Percentiles rank a stretch among this genome's conserved stretches.
phyloP scores from a whole-genome alignment of 2,888 invertebrate genomes.

The Philhelius pedissequus region DNA sequence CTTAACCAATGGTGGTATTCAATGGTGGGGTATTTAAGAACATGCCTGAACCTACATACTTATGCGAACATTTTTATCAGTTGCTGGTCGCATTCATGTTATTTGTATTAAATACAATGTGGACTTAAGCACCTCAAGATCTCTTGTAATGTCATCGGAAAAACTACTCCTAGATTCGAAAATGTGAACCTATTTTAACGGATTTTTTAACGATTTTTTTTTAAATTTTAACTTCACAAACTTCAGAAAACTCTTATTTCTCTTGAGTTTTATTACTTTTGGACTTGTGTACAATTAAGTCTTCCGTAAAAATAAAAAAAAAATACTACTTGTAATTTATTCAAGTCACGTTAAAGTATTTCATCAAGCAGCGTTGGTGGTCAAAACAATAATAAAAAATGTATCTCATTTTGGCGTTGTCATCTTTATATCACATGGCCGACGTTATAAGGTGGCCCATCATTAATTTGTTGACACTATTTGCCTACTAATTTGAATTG shows the following conservation, averaged over 20 bases:
- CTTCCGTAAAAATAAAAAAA: not conserved
- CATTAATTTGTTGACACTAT: conserved; percentile 31
- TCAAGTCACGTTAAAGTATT: not conserved
- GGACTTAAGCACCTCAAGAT: no score
- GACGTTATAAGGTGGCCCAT: not conserved
- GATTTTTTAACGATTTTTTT: not conserved
- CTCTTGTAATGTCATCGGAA: no score
- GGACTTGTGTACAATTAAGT: not conserved
- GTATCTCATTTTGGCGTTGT: conserved; percentile 35
- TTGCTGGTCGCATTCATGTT: no score
- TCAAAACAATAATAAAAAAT: conserved; percentile 3
- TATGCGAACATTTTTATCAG: no score
- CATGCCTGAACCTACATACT: no score
- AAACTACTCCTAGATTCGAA: no score
- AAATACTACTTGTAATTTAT: not conserved
- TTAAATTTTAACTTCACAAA: no score
- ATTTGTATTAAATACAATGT: no score
- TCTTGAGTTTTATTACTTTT: not conserved
- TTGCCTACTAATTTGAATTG: conserved; percentile 25
- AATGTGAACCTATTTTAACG: no score
- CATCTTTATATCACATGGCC: conserved; percentile 31
- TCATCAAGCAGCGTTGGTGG: conserved; percentile 29
- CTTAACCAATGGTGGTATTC: no score
- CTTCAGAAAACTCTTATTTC: not conserved
- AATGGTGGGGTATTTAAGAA: no score